These are phyloP conservation scores for Bibio marci DNA, from an alignment of 2,888 invertebrate species.

Conservation along the genomic window DNA sequence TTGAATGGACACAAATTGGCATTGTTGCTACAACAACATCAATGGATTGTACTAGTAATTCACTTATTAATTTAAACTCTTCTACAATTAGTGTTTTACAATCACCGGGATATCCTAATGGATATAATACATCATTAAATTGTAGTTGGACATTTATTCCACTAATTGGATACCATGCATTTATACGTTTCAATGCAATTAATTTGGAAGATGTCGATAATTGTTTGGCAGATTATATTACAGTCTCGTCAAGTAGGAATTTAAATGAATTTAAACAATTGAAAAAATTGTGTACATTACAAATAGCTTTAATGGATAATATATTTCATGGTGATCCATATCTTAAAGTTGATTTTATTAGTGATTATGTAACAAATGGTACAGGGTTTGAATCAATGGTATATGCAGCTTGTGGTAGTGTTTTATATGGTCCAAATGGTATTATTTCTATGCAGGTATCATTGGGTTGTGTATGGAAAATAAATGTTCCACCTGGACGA, in stretches of 20 bases:
- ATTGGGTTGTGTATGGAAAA: slow-evolving; percentile 50
- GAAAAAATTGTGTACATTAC: slow-evolving; percentile 34
- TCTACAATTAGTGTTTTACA: slow-evolving; percentile 24
- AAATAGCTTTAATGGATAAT: slow-evolving; percentile 21
- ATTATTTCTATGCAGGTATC: slow-evolving; percentile 21
- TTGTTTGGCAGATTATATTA: slow-evolving; percentile 46
- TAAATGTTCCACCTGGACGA: slow-evolving; percentile 55
- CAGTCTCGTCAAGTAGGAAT: slow-evolving; percentile 36
- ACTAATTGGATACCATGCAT: slow-evolving; percentile 38
- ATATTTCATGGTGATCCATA: slow-evolving; percentile 31
- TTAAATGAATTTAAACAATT: slow-evolving; percentile 36
- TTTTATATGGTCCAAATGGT: slow-evolving; percentile 38
- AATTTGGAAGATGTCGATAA: slow-evolving; percentile 37
- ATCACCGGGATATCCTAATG: slow-evolving; percentile 62
- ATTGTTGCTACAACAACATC: slow-evolving; percentile 11
- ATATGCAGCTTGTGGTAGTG: slow-evolving; percentile 50
- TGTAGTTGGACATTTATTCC: slow-evolving; percentile 62
- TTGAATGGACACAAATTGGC: slow-evolving; percentile 33
- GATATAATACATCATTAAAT: slow-evolving; percentile 41
- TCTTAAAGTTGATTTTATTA: slow-evolving; percentile 48
- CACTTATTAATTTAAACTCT: slow-evolving; percentile 15
- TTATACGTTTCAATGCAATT: slow-evolving; percentile 36
- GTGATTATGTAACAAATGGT: slow-evolving; percentile 39
- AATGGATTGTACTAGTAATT: slow-evolving; percentile 15
- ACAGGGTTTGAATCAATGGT: slow-evolving; percentile 51